Conservation (phyloP, 1,140 invertebrate genomes). For the Adelges cooleyi region DNA sequence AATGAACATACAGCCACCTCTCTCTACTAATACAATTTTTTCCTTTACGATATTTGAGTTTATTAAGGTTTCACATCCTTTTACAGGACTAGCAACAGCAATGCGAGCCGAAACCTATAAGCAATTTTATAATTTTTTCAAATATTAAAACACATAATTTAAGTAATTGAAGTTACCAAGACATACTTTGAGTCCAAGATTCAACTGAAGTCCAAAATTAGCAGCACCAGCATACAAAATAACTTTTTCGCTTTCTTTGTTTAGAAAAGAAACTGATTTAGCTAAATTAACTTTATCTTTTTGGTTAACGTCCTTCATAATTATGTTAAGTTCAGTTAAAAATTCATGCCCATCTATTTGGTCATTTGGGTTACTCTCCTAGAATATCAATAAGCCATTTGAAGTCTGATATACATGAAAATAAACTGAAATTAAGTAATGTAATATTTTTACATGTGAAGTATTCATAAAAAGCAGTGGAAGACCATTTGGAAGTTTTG, state of each 20-base stretch:
- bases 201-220: slow-evolving; percentile 11
- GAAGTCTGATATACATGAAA: not conserved
- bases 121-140: not conserved
- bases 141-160: not conserved
- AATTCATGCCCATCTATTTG: slow-evolving; percentile 25
- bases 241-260: slow-evolving; percentile 3
- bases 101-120: slow-evolving; percentile 47
- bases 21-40: slow-evolving; percentile 70
- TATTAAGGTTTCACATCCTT: slow-evolving; percentile 53
- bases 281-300: slow-evolving; percentile 18
- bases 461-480: slow-evolving; percentile 82
- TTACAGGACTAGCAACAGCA: slow-evolving; percentile 52
- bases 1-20: slow-evolving; percentile 91
- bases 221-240: slow-evolving; percentile 18
- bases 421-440: not conserved
- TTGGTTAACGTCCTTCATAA: slow-evolving; percentile 20
- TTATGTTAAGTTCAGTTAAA: slow-evolving; percentile 13
- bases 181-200: slow-evolving; percentile 19
- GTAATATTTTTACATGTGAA: slow-evolving; percentile 53
- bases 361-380: slow-evolving; percentile 9
- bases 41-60: slow-evolving; percentile 53
- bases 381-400: not conserved
- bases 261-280: slow-evolving; percentile 13
- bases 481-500: slow-evolving; percentile 75
- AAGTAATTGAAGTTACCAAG: not conserved